Evolutionary conservation across 2,797 vertebrate species (phyloP).

Genomic region (Acrossocheilus wenchowensis): DNA sequence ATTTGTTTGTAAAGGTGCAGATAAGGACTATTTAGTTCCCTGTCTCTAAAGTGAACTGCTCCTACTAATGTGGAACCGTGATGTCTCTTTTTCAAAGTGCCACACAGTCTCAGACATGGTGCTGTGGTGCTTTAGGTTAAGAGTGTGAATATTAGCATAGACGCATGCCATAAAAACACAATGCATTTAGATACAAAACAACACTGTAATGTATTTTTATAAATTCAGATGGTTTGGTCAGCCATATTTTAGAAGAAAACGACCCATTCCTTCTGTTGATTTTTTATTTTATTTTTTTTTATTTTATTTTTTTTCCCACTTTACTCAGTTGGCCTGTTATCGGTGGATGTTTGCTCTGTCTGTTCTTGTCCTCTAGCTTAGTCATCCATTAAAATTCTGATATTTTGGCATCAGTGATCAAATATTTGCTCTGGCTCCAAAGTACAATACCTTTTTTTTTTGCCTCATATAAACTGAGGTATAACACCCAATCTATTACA

Average conservation of each 20-base stretch:
- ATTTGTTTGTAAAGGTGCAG: not conserved
- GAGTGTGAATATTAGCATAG: not conserved
- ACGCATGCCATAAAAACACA: not conserved
- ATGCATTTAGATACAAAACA: not conserved
- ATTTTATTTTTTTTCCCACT: not conserved
- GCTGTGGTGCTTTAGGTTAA: not conserved
- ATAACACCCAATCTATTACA: conserved; percentile 41
- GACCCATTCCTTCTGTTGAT: not conserved
- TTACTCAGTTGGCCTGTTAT: not conserved
- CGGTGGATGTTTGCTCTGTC: not conserved
- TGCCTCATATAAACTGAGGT: conserved; percentile 26
- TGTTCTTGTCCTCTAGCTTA: not conserved
- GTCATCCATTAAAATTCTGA: conserved; percentile 16
- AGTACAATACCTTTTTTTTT: conserved; percentile 16
- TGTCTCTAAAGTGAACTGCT: not conserved
- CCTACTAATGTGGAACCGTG: not conserved
- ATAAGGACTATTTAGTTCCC: not conserved
- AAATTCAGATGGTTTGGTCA: not conserved
- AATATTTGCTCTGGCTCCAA: conserved; percentile 5
- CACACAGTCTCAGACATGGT: not conserved
- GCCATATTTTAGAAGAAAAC: not conserved
- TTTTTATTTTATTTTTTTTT: no score
- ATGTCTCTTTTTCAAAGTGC: not conserved
- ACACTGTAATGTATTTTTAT: not conserved
- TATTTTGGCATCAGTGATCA: conserved; percentile 15